Base-by-base conservation (phyloP, 2,113 vertebrate species). In the Pagrus major region DNA sequence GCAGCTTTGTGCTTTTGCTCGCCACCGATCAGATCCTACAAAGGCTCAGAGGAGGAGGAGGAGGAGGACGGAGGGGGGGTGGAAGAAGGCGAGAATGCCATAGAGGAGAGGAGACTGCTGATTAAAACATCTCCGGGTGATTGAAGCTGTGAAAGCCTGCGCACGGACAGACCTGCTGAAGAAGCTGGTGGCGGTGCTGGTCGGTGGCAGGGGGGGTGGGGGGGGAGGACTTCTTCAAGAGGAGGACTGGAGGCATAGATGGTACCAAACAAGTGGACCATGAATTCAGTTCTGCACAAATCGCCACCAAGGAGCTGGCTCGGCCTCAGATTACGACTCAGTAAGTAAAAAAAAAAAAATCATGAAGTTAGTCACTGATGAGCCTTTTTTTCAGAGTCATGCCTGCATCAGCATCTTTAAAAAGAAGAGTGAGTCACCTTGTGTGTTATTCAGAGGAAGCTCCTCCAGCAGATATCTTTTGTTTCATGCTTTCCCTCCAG, bases 201-300 rank as follows among this genome's bases (percentile, higher is more conserved):
- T n/a, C n/a, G n/a, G n/a, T n/a, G n/a, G n/a, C n/a, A n/a, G n/a
- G n/a, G n/a, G n/a, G n/a, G n/a, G n/a, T n/a, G n/a, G n/a, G n/a
- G n/a, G n/a, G 1, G 42, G 31, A 31, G 42, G 1, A 0, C 4
- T 18, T 14, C 60, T 31, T 71, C 21, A 54, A 7, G 23, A 35
- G n/a, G n/a, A n/a, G n/a, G 64, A 81, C 25, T 54, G 71, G 64
- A 41, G 52, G 82, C 65, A 18, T 77, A 58, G 80, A 95, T 94
- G 93, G 95, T 95, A 71, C 94, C 94, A 35, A 94, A 91, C 92
- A 95, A 95, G 93, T 95, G 95, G 90, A 94, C 23, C 72, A 93
- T 94, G 92, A 95, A 86, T 76, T 91, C 94, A 8, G 93, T 88
- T 67, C 90, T 93, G 66, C 92, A 95, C 81, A 95, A 94, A 47